Evolutionary conservation across 1,140 invertebrate species (phyloP), one percentile per base, ranked within the genome.

Genomic region (Papilio helenus): DNA sequence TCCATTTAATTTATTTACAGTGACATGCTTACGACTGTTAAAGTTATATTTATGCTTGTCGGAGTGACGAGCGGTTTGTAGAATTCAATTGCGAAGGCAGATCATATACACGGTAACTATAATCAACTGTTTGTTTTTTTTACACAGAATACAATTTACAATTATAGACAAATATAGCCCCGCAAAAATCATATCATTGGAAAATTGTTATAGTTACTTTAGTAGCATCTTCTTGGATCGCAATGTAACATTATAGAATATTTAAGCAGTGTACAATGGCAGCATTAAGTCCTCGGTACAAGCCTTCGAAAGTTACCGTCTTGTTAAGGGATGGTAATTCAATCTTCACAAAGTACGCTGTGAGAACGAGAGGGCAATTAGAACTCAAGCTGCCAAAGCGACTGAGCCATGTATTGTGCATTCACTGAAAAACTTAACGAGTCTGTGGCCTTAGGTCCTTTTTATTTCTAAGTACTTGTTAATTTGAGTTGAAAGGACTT

Each of bases 321-420:
- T 49, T 73, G 12, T n/a, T 46, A 73, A 51, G 42, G 18, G 20
- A 44, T 44, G 29, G 49, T 29, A 76, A 76, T 58, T 55, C 73
- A 76, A 76, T 76, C 26, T 26, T 12, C 16, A 55, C 49, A 55
- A 76, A 55, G 29, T 76, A 55, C 73, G 49, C 49, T 39, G 72
- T 58, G 73, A 55, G 49, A 76, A 76, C 73, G 73, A 76, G 73
- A 55, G 73, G 73, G 73, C 73, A 76, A 76, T 76, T 76, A 76
- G 46, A 76, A 55, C 46, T 76, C 26, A 58, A 58, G 46, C 49
- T 29, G 49, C 16, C 42, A 44, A n/a, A 7, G 42, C 34, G 20
- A 73, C 72, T 49, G 3, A 73, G 26, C 26, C 51, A 76, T 44
- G 34, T 76, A 76, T 76, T 76, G 73, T 76, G 51, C 49, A 55